Evolutionary conservation across 2,888 invertebrate species (phyloP).

Genomic region (Callyntrura sp.): DNA sequence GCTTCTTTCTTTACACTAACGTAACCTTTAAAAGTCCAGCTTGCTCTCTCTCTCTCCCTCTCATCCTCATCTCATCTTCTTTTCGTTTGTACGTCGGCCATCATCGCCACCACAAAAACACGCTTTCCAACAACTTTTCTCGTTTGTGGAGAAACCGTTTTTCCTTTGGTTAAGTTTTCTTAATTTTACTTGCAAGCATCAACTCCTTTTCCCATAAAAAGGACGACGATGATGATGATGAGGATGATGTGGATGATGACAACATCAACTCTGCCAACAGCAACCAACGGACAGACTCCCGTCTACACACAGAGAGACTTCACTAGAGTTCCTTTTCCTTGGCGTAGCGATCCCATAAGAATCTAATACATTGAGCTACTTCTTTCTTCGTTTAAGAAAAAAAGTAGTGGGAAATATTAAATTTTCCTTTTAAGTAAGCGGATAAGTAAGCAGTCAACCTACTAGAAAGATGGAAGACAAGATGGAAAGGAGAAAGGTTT

Average conservation of each 20-base stretch:
- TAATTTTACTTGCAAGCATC: constrained; percentile 73
- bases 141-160: constrained; percentile 71
- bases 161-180: constrained; percentile 70
- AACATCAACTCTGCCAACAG: constrained; percentile 62
- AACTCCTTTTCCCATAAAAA: constrained; percentile 74
- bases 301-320: not conserved
- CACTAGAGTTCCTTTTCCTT: constrained; percentile 52
- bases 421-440: constrained; percentile 65
- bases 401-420: constrained; percentile 71
- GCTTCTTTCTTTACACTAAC: constrained; percentile 4
- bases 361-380: constrained; percentile 21
- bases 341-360: constrained; percentile 14
- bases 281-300: constrained; percentile 2
- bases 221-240: constrained; percentile 56
- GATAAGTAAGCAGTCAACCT: constrained; percentile 34
- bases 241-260: constrained; percentile 61
- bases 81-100: not conserved
- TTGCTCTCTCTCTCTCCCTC: not conserved
- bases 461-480: not conserved
- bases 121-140: constrained; percentile 72
- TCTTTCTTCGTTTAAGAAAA: constrained; percentile 20
- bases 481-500: constrained; percentile 53
- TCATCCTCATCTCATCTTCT: not conserved
- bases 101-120: constrained; percentile 39
- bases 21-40: constrained; percentile 1